Evolutionary conservation across 2,797 vertebrate genomes (phyloP), one percentile per base, ranked within the genome.

Genomic region (Gambelia wislizenii): DNA sequence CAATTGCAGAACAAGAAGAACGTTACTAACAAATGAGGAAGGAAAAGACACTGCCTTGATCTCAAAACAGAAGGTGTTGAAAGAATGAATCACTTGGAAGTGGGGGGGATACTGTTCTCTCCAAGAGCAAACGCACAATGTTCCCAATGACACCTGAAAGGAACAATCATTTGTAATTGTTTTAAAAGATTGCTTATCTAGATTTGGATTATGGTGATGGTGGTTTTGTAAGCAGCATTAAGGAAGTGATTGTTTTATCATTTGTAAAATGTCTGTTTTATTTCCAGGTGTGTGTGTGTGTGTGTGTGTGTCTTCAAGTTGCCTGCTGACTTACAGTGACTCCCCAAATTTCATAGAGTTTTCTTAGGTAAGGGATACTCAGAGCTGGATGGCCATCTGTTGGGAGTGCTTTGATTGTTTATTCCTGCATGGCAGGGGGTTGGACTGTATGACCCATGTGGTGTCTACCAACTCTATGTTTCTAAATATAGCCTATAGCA

Each of bases 31-130:
- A 52, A 9, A 47, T 14, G 10, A 49, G 59, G 61, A 76, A 89
- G 49, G 20, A 88, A 84, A 84, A 3, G 36, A 25, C 49, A 44
- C 12, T 27, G 16, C 10, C 30, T 70, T 75, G 70, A 69, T 89
- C 75, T 59, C 70, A 20, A 36, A 79, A 49, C 8, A 13, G 20
- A 70, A 89, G 52, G 49, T 84, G 61, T 89, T 70, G 78, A 47
- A 59, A 79, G 75, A 89, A 79, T 84, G 20, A 84, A 56, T 89
- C 87, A 89, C 61, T 49, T 72, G 8, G 1, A 67, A 33, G 27
- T 9, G 14, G 39, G 44, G 10, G n/a, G 13, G 16, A n/a, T 39
- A 18, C 76, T 89, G 30, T 79, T 30, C 72, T 85, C 64, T 47
- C 33, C 69, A 64, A 33, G n/a, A 80, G 72, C 83, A 74, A 85